These are phyloP conservation scores for Bostrychus sinensis DNA, from an alignment of 2,113 vertebrate genomes.

Conservation along the genomic window DNA sequence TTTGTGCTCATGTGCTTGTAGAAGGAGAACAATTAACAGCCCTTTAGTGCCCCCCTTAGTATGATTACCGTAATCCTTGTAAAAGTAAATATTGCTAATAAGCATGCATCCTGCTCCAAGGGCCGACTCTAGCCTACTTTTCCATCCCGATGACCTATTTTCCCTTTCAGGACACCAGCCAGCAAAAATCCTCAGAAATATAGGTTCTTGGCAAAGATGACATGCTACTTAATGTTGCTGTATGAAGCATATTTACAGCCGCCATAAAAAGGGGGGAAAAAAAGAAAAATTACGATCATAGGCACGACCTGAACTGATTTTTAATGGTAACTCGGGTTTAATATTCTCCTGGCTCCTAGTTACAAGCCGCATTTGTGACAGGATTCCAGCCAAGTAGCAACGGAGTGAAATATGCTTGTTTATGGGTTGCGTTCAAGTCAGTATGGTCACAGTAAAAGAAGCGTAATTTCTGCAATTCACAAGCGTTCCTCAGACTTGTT, in stretches of 20 bases:
- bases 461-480: conserved; percentile 8
- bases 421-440: background rate
- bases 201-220: conserved; percentile 13
- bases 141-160: conserved; percentile 10
- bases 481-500: conserved; percentile 10
- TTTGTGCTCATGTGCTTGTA: conserved; percentile 26
- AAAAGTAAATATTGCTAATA: conserved; percentile 13
- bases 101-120: background rate
- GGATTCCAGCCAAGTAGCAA: conserved; percentile 23
- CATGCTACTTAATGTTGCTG: conserved; percentile 6
- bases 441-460: conserved; percentile 8
- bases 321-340: conserved; percentile 61
- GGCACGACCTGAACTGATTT: conserved; percentile 26
- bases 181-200: conserved; percentile 28
- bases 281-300: conserved; percentile 39
- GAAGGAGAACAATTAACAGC: background rate
- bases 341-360: conserved; percentile 37
- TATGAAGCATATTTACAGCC: conserved; percentile 21
- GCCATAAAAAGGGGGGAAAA: conserved; percentile 30
- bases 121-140: conserved; percentile 1
- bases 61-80: conserved; percentile 18
- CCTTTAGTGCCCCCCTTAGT: conserved; percentile 1
- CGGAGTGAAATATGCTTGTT: conserved; percentile 27
- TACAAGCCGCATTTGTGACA: conserved; percentile 38
- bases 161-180: conserved; percentile 25